phyloP scores from a whole-genome alignment of 2,113 vertebrate species.

The Rhea pennata region DNA sequence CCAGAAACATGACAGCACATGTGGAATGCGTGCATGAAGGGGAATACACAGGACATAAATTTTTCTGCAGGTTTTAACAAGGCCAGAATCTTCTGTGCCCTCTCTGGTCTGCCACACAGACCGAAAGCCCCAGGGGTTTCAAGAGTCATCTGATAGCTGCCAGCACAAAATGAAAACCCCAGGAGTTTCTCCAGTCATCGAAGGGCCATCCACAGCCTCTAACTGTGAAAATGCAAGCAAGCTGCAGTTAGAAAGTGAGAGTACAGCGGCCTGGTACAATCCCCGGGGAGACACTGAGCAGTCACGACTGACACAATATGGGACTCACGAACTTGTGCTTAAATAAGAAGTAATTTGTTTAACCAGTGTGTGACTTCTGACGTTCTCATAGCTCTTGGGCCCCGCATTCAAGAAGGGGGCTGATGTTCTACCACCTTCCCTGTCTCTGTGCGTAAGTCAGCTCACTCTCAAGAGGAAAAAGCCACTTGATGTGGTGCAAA shows the following conservation, averaged over 20 bases:
- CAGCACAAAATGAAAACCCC: slow-evolving; percentile 54
- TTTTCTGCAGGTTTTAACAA: slow-evolving; percentile 70
- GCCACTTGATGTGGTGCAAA: background rate
- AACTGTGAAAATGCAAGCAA: slow-evolving; percentile 30
- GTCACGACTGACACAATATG: background rate
- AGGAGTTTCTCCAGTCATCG: slow-evolving; percentile 28
- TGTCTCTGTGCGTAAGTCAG: background rate
- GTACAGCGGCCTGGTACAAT: background rate
- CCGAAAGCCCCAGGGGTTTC: slow-evolving; percentile 32
- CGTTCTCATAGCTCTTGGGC: background rate
- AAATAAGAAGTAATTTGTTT: background rate
- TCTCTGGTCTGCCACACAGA: slow-evolving; percentile 48
- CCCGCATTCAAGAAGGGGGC: background rate
- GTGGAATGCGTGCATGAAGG: background rate
- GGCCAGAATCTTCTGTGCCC: slow-evolving; percentile 53
- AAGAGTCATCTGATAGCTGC: slow-evolving; percentile 51
- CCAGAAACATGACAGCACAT: slow-evolving; percentile 40
- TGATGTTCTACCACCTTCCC: background rate
- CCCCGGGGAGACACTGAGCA: background rate
- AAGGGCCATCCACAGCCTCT: slow-evolving; percentile 9
- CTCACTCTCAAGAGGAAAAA: background rate
- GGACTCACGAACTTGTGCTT: background rate
- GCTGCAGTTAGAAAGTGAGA: slow-evolving; percentile 41
- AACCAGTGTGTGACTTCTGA: background rate
- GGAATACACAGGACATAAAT: slow-evolving; percentile 41